Base-by-base conservation (phyloP, 2,797 vertebrate genomes). In the Poecilia wingei region DNA sequence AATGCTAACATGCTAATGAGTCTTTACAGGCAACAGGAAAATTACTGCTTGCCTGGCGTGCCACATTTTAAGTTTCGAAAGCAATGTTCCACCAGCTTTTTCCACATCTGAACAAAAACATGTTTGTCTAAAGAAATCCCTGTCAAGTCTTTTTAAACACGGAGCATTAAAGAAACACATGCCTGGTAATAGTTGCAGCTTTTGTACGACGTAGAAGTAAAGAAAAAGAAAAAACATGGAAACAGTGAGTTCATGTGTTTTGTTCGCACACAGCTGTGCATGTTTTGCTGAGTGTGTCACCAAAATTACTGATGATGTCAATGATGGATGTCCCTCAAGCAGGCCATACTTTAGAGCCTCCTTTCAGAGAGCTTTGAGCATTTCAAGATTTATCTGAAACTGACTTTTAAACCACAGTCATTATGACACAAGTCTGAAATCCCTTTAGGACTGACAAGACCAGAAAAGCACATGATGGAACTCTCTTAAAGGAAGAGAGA, bases 241-340 rank as follows among this genome's bases (percentile, higher is more conserved):
- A 94, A 92, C 82, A 84, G 76, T 91, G 91, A 93, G 77, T 87
- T 93, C 74, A 87, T 89, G 89, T 83, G 66, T 89, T 91, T 87
- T 83, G 88, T 89, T 87, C 85, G 87, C 80, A 88, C 87, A 91
- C 93, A 94, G 90, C 93, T 92, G 92, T 90, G 77, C 89, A 85
- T 94, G 91, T 92, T 92, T 93, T 86, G 82, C 77, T 0, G 76
- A 90, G 82, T 87, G 70, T 92, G 94, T 93, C 90, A 93, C 87
- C 79, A 59, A 87, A 89, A 93, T 93, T 86, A 92, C 88, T 84
- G 39, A 75, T 84, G 89, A 94, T 91, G 89, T 93, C 88, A 91
- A 77, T 89, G 94, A 94, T 88, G 89, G 88, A 93, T 91, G 91
- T 93, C 83, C 87, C 79, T 72, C 69, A 71, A n/a, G 85, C 82